These are phyloP conservation scores for Capra hircus DNA, from an alignment of 2,113 vertebrate genomes.

Conservation along the genomic window DNA sequence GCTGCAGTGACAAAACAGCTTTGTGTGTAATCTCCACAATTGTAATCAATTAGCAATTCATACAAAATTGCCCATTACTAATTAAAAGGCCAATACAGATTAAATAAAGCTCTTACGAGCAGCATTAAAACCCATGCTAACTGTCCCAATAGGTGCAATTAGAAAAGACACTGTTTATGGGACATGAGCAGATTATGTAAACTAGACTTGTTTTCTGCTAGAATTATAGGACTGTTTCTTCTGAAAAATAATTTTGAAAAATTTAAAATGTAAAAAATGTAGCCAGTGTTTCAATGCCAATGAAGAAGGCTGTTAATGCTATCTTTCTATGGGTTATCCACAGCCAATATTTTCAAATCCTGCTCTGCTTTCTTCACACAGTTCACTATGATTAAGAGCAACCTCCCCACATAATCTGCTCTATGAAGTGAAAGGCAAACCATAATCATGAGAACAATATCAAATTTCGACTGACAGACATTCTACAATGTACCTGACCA, in stretches of 20 bases:
- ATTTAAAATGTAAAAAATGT: background rate
- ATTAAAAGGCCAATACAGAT: constrained; percentile 65
- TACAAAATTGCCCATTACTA: constrained; percentile 47
- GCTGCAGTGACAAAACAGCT: constrained; percentile 29
- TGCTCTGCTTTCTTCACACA: background rate
- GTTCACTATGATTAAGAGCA: background rate
- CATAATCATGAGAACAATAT: background rate
- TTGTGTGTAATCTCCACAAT: constrained; percentile 48
- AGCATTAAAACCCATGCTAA: constrained; percentile 59
- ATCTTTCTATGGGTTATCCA: background rate
- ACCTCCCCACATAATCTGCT: background rate
- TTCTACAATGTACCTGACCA: background rate
- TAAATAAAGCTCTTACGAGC: constrained; percentile 66
- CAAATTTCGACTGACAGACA: background rate
- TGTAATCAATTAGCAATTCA: constrained; percentile 59
- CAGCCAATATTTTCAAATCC: constrained; percentile 21
- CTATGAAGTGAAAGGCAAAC: background rate
- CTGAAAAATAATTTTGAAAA: background rate
- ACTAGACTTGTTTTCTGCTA: background rate
- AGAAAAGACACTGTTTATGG: constrained; percentile 35
- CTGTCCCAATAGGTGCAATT: constrained; percentile 29
- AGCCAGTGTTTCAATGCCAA: constrained; percentile 2
- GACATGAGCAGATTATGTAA: background rate
- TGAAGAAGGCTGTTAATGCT: background rate
- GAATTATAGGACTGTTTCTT: constrained; percentile 4